These are phyloP conservation scores for Spinibarbus caldwelli DNA, from an alignment of 2,797 vertebrate species.

Conservation along the genomic window DNA sequence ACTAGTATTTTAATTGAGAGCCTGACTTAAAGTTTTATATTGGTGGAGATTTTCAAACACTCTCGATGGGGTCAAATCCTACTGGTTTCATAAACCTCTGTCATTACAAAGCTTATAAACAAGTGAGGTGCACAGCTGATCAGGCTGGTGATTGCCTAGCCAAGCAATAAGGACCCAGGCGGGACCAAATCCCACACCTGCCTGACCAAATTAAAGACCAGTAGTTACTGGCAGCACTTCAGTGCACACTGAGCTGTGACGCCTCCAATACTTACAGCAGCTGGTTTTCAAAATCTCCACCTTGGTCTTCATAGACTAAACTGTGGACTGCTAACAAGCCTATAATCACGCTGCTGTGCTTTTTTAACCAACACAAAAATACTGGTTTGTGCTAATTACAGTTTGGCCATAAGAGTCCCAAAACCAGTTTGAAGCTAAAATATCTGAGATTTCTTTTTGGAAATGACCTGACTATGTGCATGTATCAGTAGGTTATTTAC, in stretches of 20 bases:
- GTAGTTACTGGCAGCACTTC: background rate
- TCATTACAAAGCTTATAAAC: background rate
- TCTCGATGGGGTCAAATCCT: background rate
- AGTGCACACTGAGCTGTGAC: background rate
- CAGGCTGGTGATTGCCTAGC: constrained; percentile 1
- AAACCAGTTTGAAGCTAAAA: background rate
- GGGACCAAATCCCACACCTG: background rate
- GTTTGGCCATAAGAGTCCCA: background rate
- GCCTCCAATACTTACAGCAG: background rate
- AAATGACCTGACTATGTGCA: background rate
- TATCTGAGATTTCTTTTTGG: background rate
- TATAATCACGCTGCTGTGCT: background rate
- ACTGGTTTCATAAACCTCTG: constrained; percentile 6
- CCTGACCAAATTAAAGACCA: constrained; percentile 13
- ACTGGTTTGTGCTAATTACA: constrained; percentile 22
- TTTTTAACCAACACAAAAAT: background rate
- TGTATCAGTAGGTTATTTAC: background rate
- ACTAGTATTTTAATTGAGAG: background rate
- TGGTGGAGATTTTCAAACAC: background rate
- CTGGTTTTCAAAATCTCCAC: background rate
- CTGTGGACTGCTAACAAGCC: background rate
- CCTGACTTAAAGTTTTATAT: background rate
- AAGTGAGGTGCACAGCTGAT: background rate
- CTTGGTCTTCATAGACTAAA: background rate
- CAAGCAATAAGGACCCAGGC: background rate